Evolutionary conservation across 2,888 invertebrate genomes (phyloP), one percentile per base, ranked within the genome.

Genomic region (Onchidella celtica): DNA sequence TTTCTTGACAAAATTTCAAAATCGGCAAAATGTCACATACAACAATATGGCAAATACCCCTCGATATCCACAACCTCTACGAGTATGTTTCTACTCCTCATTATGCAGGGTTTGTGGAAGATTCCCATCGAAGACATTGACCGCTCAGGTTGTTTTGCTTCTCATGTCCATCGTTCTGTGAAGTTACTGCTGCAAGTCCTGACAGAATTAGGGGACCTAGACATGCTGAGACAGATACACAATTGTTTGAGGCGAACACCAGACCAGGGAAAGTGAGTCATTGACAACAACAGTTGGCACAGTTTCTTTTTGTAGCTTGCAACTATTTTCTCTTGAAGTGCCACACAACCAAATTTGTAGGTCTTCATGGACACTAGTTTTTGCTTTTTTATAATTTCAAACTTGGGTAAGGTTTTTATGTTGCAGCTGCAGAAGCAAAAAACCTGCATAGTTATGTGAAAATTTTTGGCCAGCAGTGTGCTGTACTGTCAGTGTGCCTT

Each of bases 91-190:
- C n/a, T n/a, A n/a, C n/a, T n/a, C n/a, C n/a, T n/a, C n/a, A n/a
- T n/a, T n/a, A n/a, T n/a, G n/a, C 86, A 96, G 96, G 96, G 97
- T 70, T 96, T 98, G 80, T 98, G 98, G 98, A 95, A 97, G 87
- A 97, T 97, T 91, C 98, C 97, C 0, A 95, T 96, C 1, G 95
- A 95, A 82, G 98, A 99, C 94, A 96, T 98, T 63, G 98, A 98
- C 91, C 95, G 98, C 83, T 96, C 97, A 0, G 98, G 98, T 2
- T 97, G 97, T 85, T 97, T 99, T 91, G 96, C 97, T 0, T 96
- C 97, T 55, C 98, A 98, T 91, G 97, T 98, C 96, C 96, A 96
- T 85, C 95, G 97, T 82, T 97, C 97, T 86, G 95, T 97, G 1
- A 95, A 96, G 32, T 95, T 98, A 47, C 94, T 97, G 6, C 95